phyloP scores from a whole-genome alignment of 2,888 invertebrate species.

The Ornithoptera priamus region DNA sequence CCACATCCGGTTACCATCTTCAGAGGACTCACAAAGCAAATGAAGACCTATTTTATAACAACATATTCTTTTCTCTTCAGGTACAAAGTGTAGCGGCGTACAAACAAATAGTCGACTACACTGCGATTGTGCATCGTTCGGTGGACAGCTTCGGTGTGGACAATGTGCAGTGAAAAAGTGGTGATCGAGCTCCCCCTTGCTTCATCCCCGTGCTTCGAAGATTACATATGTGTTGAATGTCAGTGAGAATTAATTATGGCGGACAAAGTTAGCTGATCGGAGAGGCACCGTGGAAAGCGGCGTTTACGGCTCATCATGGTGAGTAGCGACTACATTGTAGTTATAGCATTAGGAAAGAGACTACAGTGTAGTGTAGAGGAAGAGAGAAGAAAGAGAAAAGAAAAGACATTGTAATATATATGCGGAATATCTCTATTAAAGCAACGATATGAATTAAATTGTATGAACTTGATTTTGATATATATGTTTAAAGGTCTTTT shows the following conservation, averaged over 20 bases:
- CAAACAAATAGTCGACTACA: neutral
- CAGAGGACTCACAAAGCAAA: too few species aligned
- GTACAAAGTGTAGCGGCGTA: conserved; percentile 12
- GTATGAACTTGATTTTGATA: too few species aligned
- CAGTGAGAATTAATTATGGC: conserved; percentile 67
- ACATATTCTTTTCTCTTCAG: conserved; percentile 32
- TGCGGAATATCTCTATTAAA: too few species aligned
- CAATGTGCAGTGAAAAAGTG: conserved; percentile 46
- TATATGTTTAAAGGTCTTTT: too few species aligned
- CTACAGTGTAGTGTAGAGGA: too few species aligned
- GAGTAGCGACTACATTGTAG: conserved; percentile 32
- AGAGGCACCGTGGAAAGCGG: conserved; percentile 62
- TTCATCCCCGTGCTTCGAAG: conserved; percentile 36
- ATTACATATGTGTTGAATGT: conserved; percentile 50
- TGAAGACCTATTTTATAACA: too few species aligned
- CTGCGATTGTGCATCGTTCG: neutral
- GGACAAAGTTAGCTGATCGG: conserved; percentile 77
- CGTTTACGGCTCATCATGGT: conserved; percentile 76
- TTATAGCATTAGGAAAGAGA: too few species aligned
- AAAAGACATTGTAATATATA: too few species aligned
- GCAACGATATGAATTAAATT: too few species aligned
- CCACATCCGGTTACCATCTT: neutral
- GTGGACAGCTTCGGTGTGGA: conserved; percentile 29
- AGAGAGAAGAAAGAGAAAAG: too few species aligned
- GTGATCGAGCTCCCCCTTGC: conserved; percentile 34